These are phyloP conservation scores for Anastrepha obliqua DNA, from an alignment of 1,140 invertebrate species.

Conservation along the genomic window DNA sequence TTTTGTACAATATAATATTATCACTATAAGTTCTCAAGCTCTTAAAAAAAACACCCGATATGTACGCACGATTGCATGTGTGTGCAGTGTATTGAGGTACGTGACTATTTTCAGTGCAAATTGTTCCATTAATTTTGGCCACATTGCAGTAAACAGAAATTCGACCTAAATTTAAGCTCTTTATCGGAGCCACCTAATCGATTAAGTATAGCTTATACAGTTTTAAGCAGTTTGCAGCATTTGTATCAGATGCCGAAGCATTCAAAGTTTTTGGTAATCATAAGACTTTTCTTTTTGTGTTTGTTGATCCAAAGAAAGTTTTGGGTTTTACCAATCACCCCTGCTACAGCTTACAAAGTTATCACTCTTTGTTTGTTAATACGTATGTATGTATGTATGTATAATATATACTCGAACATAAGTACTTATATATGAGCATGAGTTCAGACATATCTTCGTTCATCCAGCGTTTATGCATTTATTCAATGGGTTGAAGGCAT, in stretches of 20 bases:
- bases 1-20: no score
- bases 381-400: no score
- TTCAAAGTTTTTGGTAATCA: neutral
- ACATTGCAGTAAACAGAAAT: neutral
- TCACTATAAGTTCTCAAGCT: neutral
- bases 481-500: slow-evolving; percentile 10
- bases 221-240: neutral
- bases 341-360: neutral
- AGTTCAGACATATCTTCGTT: neutral
- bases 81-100: neutral
- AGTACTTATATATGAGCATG: no score
- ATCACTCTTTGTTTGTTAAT: neutral
- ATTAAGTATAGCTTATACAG: neutral
- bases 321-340: neutral
- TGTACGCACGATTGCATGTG: neutral
- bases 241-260: neutral
- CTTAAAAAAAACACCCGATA: no score
- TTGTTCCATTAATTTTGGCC: neutral
- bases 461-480: neutral
- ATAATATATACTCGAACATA: no score
- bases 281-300: slow-evolving; percentile 4
- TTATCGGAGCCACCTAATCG: neutral
- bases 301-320: neutral
- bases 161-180: neutral
- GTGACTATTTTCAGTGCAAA: neutral